Conservation (phyloP, 2,888 invertebrate genomes). For the Cecidostiba fungosa region DNA sequence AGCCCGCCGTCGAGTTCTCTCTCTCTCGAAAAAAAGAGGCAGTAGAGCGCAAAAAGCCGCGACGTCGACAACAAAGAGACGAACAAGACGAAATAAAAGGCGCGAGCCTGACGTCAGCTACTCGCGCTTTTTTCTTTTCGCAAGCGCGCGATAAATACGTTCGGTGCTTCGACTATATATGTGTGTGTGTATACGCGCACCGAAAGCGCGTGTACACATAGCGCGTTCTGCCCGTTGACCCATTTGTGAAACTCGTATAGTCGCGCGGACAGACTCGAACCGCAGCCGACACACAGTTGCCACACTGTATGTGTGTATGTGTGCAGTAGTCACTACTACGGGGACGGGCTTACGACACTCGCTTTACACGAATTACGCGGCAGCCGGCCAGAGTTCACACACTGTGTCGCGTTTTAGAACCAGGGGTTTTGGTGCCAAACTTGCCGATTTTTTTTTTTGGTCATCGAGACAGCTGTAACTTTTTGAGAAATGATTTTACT, state of each 20-base stretch:
- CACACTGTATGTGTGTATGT: background rate
- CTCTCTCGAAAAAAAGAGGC: slow-evolving; percentile 19
- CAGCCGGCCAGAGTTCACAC: background rate
- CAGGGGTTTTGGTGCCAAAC: background rate
- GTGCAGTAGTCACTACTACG: background rate
- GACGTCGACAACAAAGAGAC: slow-evolving; percentile 20
- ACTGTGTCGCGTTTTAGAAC: background rate
- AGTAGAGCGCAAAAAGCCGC: background rate
- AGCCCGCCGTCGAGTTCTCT: background rate
- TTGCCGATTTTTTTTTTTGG: background rate
- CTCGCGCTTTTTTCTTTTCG: slow-evolving; percentile 68
- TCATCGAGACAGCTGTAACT: too few species aligned
- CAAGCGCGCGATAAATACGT: slow-evolving; percentile 66
- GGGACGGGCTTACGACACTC: slow-evolving; percentile 31
- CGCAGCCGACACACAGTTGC: slow-evolving; percentile 70
- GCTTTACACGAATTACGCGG: slow-evolving; percentile 29
- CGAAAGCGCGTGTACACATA: slow-evolving; percentile 36
- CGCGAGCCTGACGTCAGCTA: slow-evolving; percentile 34
- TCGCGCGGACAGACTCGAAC: slow-evolving; percentile 68
- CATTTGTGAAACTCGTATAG: slow-evolving; percentile 76
- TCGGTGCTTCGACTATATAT: slow-evolving; percentile 39
- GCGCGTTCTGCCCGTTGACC: slow-evolving; percentile 71
- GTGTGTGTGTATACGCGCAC: slow-evolving; percentile 5
- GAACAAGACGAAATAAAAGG: slow-evolving; percentile 32
- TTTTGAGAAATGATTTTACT: too few species aligned